Evolutionary conservation across 2,797 vertebrate species (phyloP).

Genomic region (Propithecus perrieri): DNA sequence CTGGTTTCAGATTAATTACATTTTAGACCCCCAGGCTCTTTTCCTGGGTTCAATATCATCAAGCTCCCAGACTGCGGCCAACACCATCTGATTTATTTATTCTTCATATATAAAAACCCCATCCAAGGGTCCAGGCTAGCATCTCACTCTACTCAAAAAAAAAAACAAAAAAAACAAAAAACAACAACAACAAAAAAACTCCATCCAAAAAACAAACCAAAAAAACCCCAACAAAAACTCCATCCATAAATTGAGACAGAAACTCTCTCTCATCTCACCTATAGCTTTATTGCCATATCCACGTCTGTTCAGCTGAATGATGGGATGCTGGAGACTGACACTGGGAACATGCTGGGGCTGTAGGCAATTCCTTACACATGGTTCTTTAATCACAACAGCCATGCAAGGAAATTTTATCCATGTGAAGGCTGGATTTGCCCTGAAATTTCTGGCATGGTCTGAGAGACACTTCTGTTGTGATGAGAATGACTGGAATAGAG

Average conservation of each 20-base stretch:
- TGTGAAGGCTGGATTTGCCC: background rate
- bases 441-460: constrained; percentile 7
- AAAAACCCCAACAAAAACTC: background rate
- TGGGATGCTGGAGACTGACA: background rate
- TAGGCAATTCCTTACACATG: background rate
- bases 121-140: too few relatives aligned
- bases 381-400: background rate
- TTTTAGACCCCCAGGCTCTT: constrained; percentile 20
- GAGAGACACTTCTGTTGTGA: background rate
- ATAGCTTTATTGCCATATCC: background rate
- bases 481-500: background rate
- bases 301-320: background rate
- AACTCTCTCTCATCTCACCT: background rate
- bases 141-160: too few relatives aligned
- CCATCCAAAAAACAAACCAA: too few relatives aligned
- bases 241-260: background rate
- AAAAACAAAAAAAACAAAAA: too few relatives aligned
- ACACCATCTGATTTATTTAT: background rate
- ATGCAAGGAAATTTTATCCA: background rate
- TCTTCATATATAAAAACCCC: background rate
- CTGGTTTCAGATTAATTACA: constrained; percentile 52
- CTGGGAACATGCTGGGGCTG: background rate
- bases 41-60: constrained; percentile 21
- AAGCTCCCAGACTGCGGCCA: background rate
- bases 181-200: too few relatives aligned